Percentiles rank a stretch among this genome's conserved stretches.
phyloP scores from a whole-genome alignment of 1,140 invertebrate genomes.

The Wasmannia auropunctata region DNA sequence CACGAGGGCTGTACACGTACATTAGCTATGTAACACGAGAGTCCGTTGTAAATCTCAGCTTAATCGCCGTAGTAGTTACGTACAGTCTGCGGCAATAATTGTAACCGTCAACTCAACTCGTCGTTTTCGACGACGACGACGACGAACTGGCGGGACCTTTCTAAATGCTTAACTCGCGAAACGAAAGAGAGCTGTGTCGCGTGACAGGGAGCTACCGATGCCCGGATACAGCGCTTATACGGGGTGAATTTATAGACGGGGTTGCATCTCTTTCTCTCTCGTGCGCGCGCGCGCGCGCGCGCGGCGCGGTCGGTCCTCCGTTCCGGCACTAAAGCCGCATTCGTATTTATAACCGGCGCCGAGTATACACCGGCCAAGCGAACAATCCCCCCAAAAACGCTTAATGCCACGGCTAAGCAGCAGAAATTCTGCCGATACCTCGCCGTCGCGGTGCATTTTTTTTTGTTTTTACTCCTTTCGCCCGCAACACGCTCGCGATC shows the following conservation, averaged over 20 bases:
- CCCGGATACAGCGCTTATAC: constrained; percentile 30
- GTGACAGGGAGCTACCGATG: constrained; percentile 18
- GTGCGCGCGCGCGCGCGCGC: too few species aligned
- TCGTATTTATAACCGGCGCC: constrained; percentile 48
- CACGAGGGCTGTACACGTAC: neutral
- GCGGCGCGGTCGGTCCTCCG: constrained; percentile 34
- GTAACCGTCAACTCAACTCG: neutral
- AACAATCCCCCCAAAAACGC: constrained; percentile 36
- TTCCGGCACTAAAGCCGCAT: constrained; percentile 26
- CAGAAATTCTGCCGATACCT: constrained; percentile 57
- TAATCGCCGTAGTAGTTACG: neutral
- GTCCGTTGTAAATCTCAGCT: neutral
- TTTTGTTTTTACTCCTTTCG: neutral
- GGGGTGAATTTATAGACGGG: constrained; percentile 50
- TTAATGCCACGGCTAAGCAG: constrained; percentile 57
- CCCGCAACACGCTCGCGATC: neutral
- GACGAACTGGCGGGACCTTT: constrained; percentile 2
- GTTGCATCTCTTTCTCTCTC: too few species aligned
- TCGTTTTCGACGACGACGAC: neutral
- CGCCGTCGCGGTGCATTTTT: neutral
- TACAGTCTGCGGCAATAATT: neutral
- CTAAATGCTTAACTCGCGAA: constrained; percentile 8
- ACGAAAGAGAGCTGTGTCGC: constrained; percentile 47
- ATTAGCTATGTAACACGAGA: neutral
- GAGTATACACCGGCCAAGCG: neutral